phyloP scores from a whole-genome alignment of 2,888 invertebrate species.

The Leuctra nigra region DNA sequence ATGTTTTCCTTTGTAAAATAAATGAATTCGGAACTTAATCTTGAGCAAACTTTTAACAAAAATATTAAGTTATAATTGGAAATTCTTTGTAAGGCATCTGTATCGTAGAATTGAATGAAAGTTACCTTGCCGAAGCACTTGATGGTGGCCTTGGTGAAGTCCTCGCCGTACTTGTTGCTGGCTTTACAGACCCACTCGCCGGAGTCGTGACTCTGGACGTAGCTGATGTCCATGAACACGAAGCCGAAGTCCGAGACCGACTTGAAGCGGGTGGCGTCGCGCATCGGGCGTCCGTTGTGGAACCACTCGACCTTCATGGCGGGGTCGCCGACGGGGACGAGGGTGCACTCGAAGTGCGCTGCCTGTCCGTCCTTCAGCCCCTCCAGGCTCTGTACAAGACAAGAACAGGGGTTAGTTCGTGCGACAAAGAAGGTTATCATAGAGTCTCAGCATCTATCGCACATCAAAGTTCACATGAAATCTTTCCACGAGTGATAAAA shows the following conservation, averaged over 20 bases:
- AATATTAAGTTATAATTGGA: too few relatives aligned
- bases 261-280: conserved; percentile 85
- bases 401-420: too few relatives aligned
- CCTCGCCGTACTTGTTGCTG: conserved; percentile 81
- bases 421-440: too few relatives aligned
- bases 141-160: conserved; percentile 78
- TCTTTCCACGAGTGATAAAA: too few relatives aligned
- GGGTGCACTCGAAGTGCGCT: conserved; percentile 91
- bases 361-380: conserved; percentile 88
- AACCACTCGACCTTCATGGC: conserved; percentile 95
- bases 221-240: conserved; percentile 90
- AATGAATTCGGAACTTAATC: too few relatives aligned
- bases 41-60: too few relatives aligned
- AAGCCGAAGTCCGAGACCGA: conserved; percentile 94
- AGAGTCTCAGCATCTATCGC: too few relatives aligned
- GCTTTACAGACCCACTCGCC: conserved; percentile 93
- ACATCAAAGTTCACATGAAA: too few relatives aligned
- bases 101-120: too few relatives aligned
- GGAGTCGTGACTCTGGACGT: conserved; percentile 85
- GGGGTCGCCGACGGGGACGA: conserved; percentile 91
- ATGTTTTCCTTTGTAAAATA: too few relatives aligned
- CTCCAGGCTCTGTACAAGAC: conserved; percentile 59
- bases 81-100: too few relatives aligned
- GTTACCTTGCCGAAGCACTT: conserved; percentile 67
- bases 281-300: conserved; percentile 84